Evolutionary conservation across 2,888 invertebrate species (phyloP).

Genomic region (Cheilosia grossa): DNA sequence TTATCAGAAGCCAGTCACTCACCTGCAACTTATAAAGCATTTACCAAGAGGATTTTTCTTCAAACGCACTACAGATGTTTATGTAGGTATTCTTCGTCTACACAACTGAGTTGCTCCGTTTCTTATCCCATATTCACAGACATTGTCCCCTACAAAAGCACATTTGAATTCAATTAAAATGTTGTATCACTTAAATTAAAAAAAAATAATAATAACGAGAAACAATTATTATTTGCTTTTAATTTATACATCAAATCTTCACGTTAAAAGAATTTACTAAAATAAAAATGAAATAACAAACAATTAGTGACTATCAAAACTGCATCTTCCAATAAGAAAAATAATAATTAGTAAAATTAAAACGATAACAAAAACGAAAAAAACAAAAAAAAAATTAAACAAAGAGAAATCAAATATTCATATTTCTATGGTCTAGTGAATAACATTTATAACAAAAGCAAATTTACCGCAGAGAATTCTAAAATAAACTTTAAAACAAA

Average conservation of each 20-base stretch:
- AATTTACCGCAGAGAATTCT: slow-evolving; percentile 28
- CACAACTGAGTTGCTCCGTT: no score
- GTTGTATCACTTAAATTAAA: no score
- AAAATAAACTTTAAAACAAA: slow-evolving; percentile 16
- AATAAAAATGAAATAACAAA: slow-evolving; percentile 77
- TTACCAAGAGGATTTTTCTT: no score
- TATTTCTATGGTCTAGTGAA: slow-evolving; percentile 62
- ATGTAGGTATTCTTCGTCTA: no score
- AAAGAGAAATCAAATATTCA: slow-evolving; percentile 36
- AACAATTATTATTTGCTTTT: no score
- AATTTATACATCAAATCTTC: slow-evolving; percentile 23
- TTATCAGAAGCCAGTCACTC: no score
- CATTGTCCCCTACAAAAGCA: no score
- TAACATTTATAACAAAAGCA: slow-evolving; percentile 36
- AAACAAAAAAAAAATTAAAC: not conserved
- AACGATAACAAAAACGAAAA: slow-evolving; percentile 19
- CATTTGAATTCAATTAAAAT: no score
- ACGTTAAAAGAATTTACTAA: slow-evolving; percentile 54
- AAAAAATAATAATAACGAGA: no score
- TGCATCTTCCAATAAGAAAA: slow-evolving; percentile 81
- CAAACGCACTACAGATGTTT: no score
- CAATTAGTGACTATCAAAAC: slow-evolving; percentile 83
- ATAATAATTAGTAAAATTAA: slow-evolving; percentile 44
- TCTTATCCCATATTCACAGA: no score
- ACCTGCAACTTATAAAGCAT: no score